These are phyloP conservation scores for Rynchops niger DNA, from an alignment of 2,113 vertebrate genomes.

Conservation along the genomic window DNA sequence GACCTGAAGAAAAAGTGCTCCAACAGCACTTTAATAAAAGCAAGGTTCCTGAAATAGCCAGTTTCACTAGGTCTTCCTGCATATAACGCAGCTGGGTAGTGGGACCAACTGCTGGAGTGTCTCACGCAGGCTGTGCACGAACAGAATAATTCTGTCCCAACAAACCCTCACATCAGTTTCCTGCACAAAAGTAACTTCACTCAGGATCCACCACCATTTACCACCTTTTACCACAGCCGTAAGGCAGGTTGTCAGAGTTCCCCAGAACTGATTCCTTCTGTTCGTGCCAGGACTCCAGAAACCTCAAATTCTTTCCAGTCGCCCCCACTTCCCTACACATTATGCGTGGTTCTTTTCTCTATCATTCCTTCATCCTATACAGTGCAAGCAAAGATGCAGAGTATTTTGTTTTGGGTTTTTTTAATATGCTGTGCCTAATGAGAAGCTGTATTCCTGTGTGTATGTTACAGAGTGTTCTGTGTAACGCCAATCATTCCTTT, in stretches of 20 bases:
- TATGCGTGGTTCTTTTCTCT: background rate
- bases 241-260: background rate
- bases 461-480: constrained; percentile 10
- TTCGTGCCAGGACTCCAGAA: background rate
- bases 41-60: background rate
- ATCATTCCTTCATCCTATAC: background rate
- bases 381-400: background rate
- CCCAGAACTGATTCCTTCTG: background rate
- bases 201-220: too few relatives aligned
- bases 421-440: constrained; percentile 4
- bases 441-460: constrained; percentile 16
- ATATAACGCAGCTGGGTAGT: background rate
- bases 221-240: background rate
- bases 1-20: background rate
- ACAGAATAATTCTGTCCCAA: background rate
- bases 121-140: fast-evolving
- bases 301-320: background rate
- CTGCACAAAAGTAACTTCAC: background rate
- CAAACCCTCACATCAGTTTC: background rate
- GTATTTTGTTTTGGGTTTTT: background rate
- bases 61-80: background rate
- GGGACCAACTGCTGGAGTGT: background rate
- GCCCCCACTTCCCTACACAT: background rate
- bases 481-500: constrained; percentile 58
- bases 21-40: background rate